These are phyloP conservation scores for Helicolenus hilgendorfi DNA, from an alignment of 2,797 vertebrate genomes.

Conservation along the genomic window DNA sequence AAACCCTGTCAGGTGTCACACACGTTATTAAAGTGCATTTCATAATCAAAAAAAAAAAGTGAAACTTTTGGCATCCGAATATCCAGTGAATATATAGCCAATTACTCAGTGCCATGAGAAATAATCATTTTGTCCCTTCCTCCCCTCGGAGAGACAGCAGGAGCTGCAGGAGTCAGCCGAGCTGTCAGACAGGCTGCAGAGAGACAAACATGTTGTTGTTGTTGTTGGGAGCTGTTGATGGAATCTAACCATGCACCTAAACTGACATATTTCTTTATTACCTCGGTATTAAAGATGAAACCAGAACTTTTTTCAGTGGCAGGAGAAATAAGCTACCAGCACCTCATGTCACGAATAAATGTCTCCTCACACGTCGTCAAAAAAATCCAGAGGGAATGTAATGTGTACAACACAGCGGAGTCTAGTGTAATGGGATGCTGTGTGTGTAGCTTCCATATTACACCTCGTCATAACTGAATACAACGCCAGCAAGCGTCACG, in stretches of 20 bases:
- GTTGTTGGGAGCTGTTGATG: conserved; percentile 18
- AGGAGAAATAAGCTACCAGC: not conserved
- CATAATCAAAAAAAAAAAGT: not conserved
- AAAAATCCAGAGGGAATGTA: no score
- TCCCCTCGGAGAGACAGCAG: conserved; percentile 43
- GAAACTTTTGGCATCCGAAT: not conserved
- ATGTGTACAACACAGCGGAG: no score
- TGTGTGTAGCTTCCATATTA: no score
- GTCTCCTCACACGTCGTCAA: not conserved
- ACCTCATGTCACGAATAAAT: not conserved
- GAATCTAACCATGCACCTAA: conserved; percentile 23
- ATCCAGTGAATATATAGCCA: conserved; percentile 36
- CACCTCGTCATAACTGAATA: no score
- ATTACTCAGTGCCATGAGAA: conserved; percentile 42
- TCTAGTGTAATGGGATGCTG: no score
- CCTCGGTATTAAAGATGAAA: conserved; percentile 11
- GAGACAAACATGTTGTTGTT: conserved; percentile 57
- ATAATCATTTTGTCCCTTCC: conserved; percentile 14
- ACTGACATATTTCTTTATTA: conserved; percentile 31
- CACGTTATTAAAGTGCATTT: not conserved
- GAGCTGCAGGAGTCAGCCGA: conserved; percentile 25
- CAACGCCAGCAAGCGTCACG: no score
- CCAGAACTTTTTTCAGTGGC: not conserved
- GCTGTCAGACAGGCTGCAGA: conserved; percentile 44
- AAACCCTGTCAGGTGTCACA: not conserved